A percentile compares a stretch with the other conserved stretches of the same genome.
Conservation (phyloP, 92 coral and sea anemone genomes). For the Porites evermanni region DNA sequence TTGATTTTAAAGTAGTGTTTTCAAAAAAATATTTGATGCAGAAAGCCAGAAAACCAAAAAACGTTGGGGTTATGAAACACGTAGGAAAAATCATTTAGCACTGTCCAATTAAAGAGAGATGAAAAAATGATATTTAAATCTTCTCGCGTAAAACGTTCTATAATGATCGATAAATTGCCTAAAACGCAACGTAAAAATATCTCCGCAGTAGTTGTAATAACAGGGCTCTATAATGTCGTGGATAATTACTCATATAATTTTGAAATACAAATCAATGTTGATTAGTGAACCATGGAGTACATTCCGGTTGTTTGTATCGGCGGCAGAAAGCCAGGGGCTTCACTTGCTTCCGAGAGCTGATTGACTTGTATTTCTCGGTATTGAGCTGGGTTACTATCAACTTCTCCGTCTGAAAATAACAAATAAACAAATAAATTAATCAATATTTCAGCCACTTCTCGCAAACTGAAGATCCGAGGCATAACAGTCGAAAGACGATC, state of each 20-base stretch:
- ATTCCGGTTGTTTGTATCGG: constrained; percentile 56
- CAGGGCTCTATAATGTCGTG: background rate
- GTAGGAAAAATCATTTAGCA: background rate
- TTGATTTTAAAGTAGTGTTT: background rate
- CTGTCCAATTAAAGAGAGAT: background rate
- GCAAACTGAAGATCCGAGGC: background rate
- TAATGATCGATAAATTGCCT: background rate
- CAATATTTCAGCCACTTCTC: background rate
- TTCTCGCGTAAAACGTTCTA: background rate
- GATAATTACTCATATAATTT: background rate
- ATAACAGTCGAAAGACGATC: too few relatives aligned
- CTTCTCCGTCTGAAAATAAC: constrained; percentile 1
- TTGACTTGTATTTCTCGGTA: constrained; percentile 80
- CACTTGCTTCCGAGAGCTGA: constrained; percentile 67
- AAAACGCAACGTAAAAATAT: background rate
- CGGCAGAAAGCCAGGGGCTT: constrained; percentile 36
- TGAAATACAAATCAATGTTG: background rate
- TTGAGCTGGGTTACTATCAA: constrained; percentile 48
- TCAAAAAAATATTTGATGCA: too few relatives aligned
- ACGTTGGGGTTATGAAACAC: background rate
- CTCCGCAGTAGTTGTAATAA: too few relatives aligned
- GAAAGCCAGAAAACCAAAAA: too few relatives aligned
- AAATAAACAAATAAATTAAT: background rate
- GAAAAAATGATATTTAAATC: background rate
- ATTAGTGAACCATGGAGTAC: constrained; percentile 72